Evolutionary conservation across 2,888 invertebrate species (phyloP).

Genomic region (Strigamia maritima): DNA sequence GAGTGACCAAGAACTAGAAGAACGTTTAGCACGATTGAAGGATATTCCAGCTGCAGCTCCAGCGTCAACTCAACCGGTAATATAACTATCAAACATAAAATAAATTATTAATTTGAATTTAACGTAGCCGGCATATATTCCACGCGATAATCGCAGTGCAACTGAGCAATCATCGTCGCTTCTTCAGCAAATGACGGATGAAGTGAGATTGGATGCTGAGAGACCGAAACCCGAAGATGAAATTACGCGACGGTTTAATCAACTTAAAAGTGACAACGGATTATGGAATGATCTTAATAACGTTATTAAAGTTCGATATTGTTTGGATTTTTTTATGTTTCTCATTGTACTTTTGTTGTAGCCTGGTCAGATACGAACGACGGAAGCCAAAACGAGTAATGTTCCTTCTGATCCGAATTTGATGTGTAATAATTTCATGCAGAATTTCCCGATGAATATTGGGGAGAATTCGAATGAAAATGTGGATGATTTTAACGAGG

Average conservation of each 20-base stretch:
- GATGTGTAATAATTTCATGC: not conserved
- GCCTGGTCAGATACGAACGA: not conserved
- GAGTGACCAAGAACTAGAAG: conserved; percentile 23
- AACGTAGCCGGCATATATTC: not conserved
- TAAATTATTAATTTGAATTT: not conserved
- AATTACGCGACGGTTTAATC: conserved; percentile 47
- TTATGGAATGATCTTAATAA: conserved; percentile 37
- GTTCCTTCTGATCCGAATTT: not conserved
- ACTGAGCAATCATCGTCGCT: conserved; percentile 24
- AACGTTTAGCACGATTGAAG: conserved; percentile 57
- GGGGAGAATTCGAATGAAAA: conserved; percentile 12
- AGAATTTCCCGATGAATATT: conserved; percentile 1
- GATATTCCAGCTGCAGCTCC: conserved; percentile 59
- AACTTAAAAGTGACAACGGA: conserved; percentile 62
- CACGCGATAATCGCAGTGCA: conserved; percentile 12
- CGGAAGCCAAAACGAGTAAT: not conserved
- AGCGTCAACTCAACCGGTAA: conserved; percentile 40
- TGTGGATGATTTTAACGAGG: conserved; percentile 52
- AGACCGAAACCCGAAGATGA: conserved; percentile 46
- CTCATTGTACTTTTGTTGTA: not conserved
- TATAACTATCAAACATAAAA: not conserved
- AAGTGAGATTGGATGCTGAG: conserved; percentile 44
- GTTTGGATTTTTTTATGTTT: not conserved
- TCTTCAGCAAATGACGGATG: conserved; percentile 39
- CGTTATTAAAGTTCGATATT: not conserved